Evolutionary conservation across 2,797 vertebrate species (phyloP), one percentile per base, ranked within the genome.

Genomic region (Somateria mollissima): DNA sequence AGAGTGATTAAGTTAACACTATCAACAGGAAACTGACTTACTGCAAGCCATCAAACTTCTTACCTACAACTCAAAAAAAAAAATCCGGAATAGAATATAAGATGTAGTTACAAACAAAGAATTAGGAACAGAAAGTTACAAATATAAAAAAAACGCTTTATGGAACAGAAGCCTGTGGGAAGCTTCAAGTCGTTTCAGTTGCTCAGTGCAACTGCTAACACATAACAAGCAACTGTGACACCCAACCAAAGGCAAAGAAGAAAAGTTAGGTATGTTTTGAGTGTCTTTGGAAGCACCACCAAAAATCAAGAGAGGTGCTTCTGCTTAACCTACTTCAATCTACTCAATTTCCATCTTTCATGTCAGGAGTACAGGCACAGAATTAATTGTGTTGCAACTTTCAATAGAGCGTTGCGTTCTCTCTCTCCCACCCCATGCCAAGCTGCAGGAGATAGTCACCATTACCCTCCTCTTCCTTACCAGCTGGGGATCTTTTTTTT

Each of bases 101-200:
- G 45, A 87, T 70, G 65, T 61, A 90, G 91, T 69, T 80, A 32
- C 64, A 91, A 95, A 88, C 54, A 92, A 85, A 96, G 65, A 96
- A 94, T 90, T 96, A 95, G 94, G 92, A 94, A 95, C 91, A 95
- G 94, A 96, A 94, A 96, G 92, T 94, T 78, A 95, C 73, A 78
- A 70, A 86, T 87, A 87, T 21, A 78, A 92, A 94, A 94, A 94
- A 94, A 90, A 53, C 51, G 37, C 53, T 90, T 87, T 25, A 90
- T 87, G 78, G 86, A 83, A 61, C 69, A 85, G 32, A 84, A 89
- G 56, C 54, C 64, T 95, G 77, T 74, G 89, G 91, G 90, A 92
- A 90, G 88, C 67, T 89, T 87, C 25, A 56, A 72, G 77, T 51
- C 0, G 2, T 94, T 92, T 92, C 92, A 89, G 92, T 95, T 91